Conservation (phyloP, 2,113 vertebrate genomes). For the Megaceryle torquata region DNA sequence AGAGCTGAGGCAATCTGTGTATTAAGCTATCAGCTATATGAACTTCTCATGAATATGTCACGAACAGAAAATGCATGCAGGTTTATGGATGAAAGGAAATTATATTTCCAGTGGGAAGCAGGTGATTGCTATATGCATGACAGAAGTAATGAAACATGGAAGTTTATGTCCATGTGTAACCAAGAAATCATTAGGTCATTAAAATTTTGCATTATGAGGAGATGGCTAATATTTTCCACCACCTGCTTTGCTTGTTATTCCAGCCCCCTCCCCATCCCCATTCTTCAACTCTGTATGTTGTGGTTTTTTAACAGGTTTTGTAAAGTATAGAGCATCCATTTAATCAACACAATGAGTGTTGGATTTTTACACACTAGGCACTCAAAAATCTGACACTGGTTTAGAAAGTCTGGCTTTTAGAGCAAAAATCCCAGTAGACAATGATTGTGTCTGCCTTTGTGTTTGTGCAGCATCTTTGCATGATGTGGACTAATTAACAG, state of each 20-base stretch:
- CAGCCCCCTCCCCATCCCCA: not conserved
- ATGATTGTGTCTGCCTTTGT: not conserved
- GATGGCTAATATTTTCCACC: not conserved
- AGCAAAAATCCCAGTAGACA: conserved; percentile 17
- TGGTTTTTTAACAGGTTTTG: not conserved
- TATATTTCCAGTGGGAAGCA: not conserved
- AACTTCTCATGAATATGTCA: not conserved
- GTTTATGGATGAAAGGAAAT: not conserved
- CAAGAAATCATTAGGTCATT: not conserved
- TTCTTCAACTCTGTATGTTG: not conserved
- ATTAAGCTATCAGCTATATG: not conserved
- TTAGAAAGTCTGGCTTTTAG: conserved; percentile 4
- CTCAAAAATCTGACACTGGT: not conserved
- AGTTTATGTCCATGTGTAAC: not conserved
- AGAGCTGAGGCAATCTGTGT: not conserved
- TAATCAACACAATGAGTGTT: not conserved
- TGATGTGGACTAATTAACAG: conserved; percentile 46
- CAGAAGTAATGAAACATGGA: not conserved
- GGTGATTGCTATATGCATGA: not conserved
- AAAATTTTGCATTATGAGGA: not conserved
- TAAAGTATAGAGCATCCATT: not conserved
- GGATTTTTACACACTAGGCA: not conserved
- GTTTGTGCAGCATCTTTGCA: conserved; percentile 27
- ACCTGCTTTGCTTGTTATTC: not conserved
- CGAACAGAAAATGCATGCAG: not conserved